Base-by-base conservation (phyloP, 2,797 vertebrate genomes). In the Tympanoctomys barrerae region DNA sequence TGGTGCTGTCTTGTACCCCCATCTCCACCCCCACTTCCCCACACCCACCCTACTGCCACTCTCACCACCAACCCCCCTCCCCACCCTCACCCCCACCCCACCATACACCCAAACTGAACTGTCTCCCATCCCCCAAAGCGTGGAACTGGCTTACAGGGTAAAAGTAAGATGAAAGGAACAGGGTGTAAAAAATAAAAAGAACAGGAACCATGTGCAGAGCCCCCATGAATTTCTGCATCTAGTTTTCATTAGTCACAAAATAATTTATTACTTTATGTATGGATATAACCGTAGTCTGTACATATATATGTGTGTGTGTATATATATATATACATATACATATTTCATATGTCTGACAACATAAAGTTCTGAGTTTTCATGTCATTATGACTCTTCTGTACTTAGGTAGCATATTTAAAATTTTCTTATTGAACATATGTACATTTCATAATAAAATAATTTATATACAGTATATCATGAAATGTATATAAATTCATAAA, bases 391-490 rank as follows among this genome's bases (percentile, higher is more conserved):
- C 13, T 39, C 24, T 19, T 73, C 57, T 87, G 21, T 46, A 36
- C 42, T 86, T 87, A 28, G 18, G 6, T 28, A 79, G 64, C 79
- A 24, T 66, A 82, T n/a, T 90, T 80, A 62, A 78, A 26, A 26
- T 64, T 39, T 86, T 18, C 2, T 64, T 73, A 28, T 16, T 93
- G 1, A 12, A n/a, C 64, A 90, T 12, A 1, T 79, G 54, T 86
- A 92, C 64, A 61, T 80, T 87, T 89, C 6, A 61, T 36, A 89
- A 42, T 78, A 93, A 77, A 94, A 92, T 89, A 80, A 95, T 59
- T 0, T 79, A 28, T 26, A 16, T 59, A 42, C 8, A 82, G 31
- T 18, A 46, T 42, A 68, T 10, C 73, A 4, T 49, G 8, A 77
- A 75, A 91, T 33, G 0, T 52, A 9, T 26, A 31, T 31, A 7